These are phyloP conservation scores for Tolypeutes matacus DNA, from an alignment of 2,797 vertebrate species.

Conservation along the genomic window DNA sequence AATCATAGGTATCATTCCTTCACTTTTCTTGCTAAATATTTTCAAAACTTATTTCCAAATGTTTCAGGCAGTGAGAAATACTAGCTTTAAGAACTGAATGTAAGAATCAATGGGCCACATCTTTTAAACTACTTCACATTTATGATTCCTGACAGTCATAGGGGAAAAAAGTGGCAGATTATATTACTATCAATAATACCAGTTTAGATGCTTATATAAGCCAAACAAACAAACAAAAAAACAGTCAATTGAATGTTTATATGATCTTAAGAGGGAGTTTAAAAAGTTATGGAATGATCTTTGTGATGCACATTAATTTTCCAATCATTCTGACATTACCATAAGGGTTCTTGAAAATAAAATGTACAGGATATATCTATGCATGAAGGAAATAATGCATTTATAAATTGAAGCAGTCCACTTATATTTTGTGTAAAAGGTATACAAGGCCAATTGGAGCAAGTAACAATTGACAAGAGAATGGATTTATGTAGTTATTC, in stretches of 20 bases:
- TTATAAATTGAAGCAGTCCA: background rate
- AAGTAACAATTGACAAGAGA: slow-evolving; percentile 31
- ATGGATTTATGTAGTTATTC: background rate
- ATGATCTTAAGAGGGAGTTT: background rate
- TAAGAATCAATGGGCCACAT: background rate
- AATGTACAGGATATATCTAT: background rate
- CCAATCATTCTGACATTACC: background rate
- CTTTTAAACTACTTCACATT: background rate
- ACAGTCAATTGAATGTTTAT: background rate
- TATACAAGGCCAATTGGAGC: background rate
- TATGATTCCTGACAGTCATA: background rate
- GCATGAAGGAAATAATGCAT: background rate
- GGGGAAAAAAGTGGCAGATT: background rate
- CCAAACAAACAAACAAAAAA: background rate
- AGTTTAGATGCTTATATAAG: background rate
- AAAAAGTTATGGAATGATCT: slow-evolving; percentile 42
- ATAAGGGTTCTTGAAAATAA: slow-evolving; percentile 12
- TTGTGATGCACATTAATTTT: background rate
- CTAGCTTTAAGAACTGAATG: background rate
- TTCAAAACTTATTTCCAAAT: background rate
- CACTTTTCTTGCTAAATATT: background rate
- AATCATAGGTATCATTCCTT: background rate
- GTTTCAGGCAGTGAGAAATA: slow-evolving; percentile 5
- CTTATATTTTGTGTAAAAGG: slow-evolving; percentile 58
- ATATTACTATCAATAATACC: background rate